A percentile compares a stretch with the other conserved stretches of the same genome.
Conservation (phyloP, 1,140 invertebrate genomes). For the Listronotus oregonensis region DNA sequence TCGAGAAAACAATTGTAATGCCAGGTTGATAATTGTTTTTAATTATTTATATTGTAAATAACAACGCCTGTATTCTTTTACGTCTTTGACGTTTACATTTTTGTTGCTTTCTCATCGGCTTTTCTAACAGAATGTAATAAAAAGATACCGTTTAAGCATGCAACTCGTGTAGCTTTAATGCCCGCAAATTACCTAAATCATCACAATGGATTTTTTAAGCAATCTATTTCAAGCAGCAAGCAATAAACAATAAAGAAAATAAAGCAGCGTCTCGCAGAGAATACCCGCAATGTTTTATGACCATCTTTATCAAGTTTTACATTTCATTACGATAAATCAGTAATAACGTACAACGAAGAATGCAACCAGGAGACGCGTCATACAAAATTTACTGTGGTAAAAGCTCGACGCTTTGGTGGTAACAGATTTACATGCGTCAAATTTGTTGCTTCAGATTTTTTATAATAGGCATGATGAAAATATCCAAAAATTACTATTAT, state of each 20-base stretch:
- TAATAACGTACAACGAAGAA: conserved; percentile 28
- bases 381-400: conserved; percentile 29
- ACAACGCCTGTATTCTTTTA: too few relatives aligned
- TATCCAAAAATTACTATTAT: too few relatives aligned
- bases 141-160: too few relatives aligned
- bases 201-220: conserved; percentile 35
- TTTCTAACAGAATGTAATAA: too few relatives aligned
- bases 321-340: conserved; percentile 41
- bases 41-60: too few relatives aligned
- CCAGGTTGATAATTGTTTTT: too few relatives aligned
- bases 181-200: conserved; percentile 33
- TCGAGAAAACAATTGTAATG: too few relatives aligned
- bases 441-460: too few relatives aligned
- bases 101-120: too few relatives aligned
- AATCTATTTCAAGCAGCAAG: conserved; percentile 28
- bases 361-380: conserved; percentile 22
- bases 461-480: too few relatives aligned
- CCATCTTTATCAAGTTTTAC: conserved; percentile 40
- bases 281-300: conserved; percentile 39
- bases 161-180: conserved; percentile 13
- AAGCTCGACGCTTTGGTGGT: conserved; percentile 26
- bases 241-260: conserved; percentile 39
- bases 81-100: too few relatives aligned
- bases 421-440: conserved; percentile 3
- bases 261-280: conserved; percentile 36